Percentiles rank a stretch among this genome's conserved stretches.
These are phyloP conservation scores for Vulpes vulpes DNA, from an alignment of 2,113 vertebrate species.

Conservation along the genomic window DNA sequence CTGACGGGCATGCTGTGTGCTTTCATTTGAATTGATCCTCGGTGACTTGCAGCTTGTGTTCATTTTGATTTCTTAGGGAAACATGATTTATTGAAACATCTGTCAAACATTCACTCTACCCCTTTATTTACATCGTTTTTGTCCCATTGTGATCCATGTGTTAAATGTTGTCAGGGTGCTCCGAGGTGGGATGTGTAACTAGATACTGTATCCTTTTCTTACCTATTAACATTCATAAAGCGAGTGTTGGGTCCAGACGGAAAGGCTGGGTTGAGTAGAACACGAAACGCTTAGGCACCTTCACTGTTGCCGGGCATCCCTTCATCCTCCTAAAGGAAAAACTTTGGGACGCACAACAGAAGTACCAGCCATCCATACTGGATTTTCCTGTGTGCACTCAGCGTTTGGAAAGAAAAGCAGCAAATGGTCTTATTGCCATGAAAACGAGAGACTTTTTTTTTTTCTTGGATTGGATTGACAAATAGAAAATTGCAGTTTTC, in stretches of 20 bases:
- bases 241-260: not conserved
- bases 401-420: not conserved
- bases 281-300: not conserved
- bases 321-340: not conserved
- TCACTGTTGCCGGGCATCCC: not conserved
- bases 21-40: constrained; percentile 55
- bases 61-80: constrained; percentile 70
- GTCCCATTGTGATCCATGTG: constrained; percentile 57
- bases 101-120: constrained; percentile 62
- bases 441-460: not conserved
- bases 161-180: not conserved
- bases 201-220: not conserved
- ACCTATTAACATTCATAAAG: not conserved
- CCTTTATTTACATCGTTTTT: constrained; percentile 72
- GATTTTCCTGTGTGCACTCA: not conserved
- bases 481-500: not conserved
- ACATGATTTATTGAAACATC: constrained; percentile 45
- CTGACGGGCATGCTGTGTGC: constrained; percentile 72
- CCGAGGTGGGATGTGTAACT: not conserved
- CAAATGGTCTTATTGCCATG: not conserved
- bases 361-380: too few species aligned
- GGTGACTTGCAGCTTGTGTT: constrained; percentile 66
- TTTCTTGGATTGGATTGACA: not conserved
- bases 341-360: accelerated
- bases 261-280: not conserved